Evolutionary conservation across 2,113 vertebrate genomes (phyloP).

Genomic region (Proterorhinus semilunaris): DNA sequence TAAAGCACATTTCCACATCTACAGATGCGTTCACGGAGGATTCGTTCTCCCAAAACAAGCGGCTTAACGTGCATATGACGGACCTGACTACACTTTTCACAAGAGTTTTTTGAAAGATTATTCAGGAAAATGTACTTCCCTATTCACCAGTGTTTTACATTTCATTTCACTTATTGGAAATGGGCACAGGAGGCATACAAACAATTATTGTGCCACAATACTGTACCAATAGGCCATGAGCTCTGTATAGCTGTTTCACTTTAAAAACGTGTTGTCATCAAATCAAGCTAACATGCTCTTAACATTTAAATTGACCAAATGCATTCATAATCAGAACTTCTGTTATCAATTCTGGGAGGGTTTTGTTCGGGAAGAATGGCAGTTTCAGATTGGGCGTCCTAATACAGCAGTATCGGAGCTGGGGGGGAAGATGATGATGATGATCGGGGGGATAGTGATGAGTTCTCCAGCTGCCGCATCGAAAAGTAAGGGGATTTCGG

Average conservation of each 20-base stretch:
- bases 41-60: background rate
- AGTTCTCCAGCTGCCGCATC: slow-evolving; percentile 66
- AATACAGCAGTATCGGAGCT: slow-evolving; percentile 32
- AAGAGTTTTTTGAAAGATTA: no score
- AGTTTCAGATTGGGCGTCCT: slow-evolving; percentile 36
- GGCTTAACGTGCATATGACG: background rate
- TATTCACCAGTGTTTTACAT: no score
- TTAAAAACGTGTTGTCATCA: no score
- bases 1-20: slow-evolving; percentile 20
- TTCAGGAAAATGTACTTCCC: no score
- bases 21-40: background rate
- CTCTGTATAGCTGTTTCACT: no score
- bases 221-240: no score
- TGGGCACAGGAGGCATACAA: no score
- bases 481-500: slow-evolving; percentile 34
- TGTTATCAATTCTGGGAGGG: slow-evolving; percentile 10
- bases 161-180: no score
- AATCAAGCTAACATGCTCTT: no score
- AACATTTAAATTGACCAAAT: background rate
- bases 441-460: slow-evolving; percentile 52
- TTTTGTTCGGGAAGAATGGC: slow-evolving; percentile 16
- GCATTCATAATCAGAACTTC: slow-evolving; percentile 37
- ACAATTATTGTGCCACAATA: no score
- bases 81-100: no score
- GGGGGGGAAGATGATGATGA: slow-evolving; percentile 20